Base-by-base conservation (phyloP, 2,888 invertebrate genomes). In the Cryptophagus acutangulus region DNA sequence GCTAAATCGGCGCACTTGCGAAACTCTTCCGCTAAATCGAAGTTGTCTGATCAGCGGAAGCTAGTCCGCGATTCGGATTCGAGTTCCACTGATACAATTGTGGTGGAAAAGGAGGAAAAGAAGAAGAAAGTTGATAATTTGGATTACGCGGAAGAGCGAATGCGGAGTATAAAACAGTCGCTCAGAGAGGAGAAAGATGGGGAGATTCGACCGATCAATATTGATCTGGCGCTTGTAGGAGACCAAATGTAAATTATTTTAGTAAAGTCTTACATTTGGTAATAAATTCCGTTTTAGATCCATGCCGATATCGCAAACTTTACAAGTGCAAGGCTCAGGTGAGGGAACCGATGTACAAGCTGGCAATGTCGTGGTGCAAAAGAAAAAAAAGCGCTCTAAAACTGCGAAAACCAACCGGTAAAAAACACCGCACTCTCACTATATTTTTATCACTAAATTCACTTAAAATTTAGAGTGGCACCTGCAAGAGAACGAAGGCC, bases 1-100 rank as follows among this genome's bases (percentile, higher is more conserved):
- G 83, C 82, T 0, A 78, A 81, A 38, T 79, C 81, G 0, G 82
- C 82, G 0, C 74, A 74, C 2, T 52, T 62, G 17, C 51, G 67
- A 36, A 62, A 63, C 35, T 57, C 55, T 12, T 65, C 63, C 8
- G 63, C 56, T 9, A 66, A 60, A 51, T 59, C 61, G 13, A 63
- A 58, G 49, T 50, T 48, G 14, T 58, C 59, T 1, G 68, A 69
- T 48, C 67, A 65, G 46, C 49, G 55, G 38, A 57, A 58, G 42
- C 44, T 70, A 10, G 46, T 65, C n/a, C 36, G 45, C 14, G 57
- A 59, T 30, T 62, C 65, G 8, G 66, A 66, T 48, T 69, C 69
- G 2, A 69, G 69, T 50, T 67, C 67, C 2, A 57, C 62, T 5
- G 69, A 69, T 43, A 58, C 59, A 10, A 39, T 47, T 8, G 18